phyloP scores from a whole-genome alignment of 2,888 invertebrate species.

The Ochropleura leucogaster region DNA sequence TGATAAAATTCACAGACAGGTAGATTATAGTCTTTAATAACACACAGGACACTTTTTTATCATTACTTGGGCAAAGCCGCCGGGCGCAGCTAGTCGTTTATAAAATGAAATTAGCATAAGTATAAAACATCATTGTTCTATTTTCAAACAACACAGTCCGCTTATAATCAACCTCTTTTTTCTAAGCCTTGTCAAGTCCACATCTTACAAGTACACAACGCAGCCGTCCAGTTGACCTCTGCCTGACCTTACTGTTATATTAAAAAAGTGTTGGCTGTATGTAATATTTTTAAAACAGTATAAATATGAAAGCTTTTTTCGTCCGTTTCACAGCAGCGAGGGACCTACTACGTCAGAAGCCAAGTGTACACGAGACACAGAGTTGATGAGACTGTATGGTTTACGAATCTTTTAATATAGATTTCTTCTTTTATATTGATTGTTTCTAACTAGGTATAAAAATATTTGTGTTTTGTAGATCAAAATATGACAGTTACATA shows the following conservation, averaged over 20 bases:
- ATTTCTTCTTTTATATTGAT: too few relatives aligned
- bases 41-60: too few relatives aligned
- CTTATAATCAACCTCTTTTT: slow-evolving; percentile 27
- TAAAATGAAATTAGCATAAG: not conserved
- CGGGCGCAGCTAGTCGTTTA: not conserved
- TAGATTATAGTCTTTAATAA: too few relatives aligned
- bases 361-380: not conserved
- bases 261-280: slow-evolving; percentile 38
- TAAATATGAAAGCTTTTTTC: slow-evolving; percentile 48
- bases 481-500: too few relatives aligned
- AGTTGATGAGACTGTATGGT: slow-evolving; percentile 22
- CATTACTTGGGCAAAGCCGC: too few relatives aligned
- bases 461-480: too few relatives aligned
- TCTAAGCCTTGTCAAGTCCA: not conserved
- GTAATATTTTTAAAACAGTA: slow-evolving; percentile 58
- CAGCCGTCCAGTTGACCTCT: slow-evolving; percentile 6
- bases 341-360: slow-evolving; percentile 30
- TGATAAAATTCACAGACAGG: too few relatives aligned
- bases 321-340: slow-evolving; percentile 36
- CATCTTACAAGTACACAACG: slow-evolving; percentile 12
- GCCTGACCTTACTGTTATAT: slow-evolving; percentile 38
- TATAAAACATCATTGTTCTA: not conserved
- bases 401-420: not conserved
- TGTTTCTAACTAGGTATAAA: too few relatives aligned
- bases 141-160: not conserved